These are phyloP conservation scores for Dynastes maya DNA, from an alignment of 2,888 invertebrate genomes.

Conservation along the genomic window DNA sequence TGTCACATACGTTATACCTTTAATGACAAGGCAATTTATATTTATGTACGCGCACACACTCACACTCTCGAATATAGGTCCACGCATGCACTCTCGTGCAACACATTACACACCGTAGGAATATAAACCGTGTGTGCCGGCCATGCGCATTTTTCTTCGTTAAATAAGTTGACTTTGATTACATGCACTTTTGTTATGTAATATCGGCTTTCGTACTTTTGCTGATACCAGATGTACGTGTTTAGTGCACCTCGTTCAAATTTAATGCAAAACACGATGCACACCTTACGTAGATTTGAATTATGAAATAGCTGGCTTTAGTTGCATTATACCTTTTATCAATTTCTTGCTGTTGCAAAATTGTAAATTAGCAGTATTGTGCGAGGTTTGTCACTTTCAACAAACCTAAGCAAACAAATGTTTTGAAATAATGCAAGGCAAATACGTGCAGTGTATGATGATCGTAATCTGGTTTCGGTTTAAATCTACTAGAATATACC, in stretches of 20 bases:
- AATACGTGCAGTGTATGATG: too few relatives aligned
- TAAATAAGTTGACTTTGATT: constrained; percentile 44
- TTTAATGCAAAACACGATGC: constrained; percentile 41
- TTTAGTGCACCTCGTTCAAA: constrained; percentile 23
- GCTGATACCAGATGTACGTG: constrained; percentile 31
- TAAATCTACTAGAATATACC: too few relatives aligned
- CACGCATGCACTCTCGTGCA: constrained; percentile 8
- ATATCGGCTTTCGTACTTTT: constrained; percentile 13
- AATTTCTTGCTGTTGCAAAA: constrained; percentile 19
- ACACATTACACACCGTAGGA: constrained; percentile 22
- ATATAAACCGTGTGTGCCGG: constrained; percentile 7
- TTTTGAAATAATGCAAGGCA: constrained; percentile 17
- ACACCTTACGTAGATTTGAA: background rate
- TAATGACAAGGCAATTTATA: constrained; percentile 47
- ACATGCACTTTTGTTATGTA: constrained; percentile 44
- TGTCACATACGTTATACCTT: constrained; percentile 46
- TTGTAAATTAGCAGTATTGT: constrained; percentile 12
- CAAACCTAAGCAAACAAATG: background rate
- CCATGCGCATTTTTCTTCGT: constrained; percentile 38
- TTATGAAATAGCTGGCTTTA: background rate
- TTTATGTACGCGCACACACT: constrained; percentile 35
- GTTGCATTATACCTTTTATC: constrained; percentile 4
- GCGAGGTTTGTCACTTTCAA: constrained; percentile 10
- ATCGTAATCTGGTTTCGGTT: too few relatives aligned
- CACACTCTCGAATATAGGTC: constrained; percentile 21